These are phyloP conservation scores for Agrotis exclamationis DNA, from an alignment of 2,888 invertebrate species.

Conservation along the genomic window DNA sequence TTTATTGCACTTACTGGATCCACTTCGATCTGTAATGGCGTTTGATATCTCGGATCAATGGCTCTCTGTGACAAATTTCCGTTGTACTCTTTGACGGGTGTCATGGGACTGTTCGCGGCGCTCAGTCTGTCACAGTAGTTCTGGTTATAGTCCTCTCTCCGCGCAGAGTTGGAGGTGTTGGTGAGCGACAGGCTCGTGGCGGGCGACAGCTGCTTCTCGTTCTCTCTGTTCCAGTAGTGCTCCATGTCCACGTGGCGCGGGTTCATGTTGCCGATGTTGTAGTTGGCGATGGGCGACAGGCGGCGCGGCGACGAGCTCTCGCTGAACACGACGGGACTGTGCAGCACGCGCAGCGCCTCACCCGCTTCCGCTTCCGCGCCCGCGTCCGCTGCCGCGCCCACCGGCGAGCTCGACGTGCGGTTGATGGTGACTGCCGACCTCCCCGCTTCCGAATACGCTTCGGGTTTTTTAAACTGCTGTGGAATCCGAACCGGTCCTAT, in stretches of 20 bases:
- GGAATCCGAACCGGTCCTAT: conserved; percentile 82
- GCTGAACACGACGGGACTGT: conserved; percentile 87
- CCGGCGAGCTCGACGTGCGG: conserved; percentile 82
- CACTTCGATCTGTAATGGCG: conserved; percentile 92
- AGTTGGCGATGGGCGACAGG: conserved; percentile 87
- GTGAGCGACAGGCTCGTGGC: conserved; percentile 78
- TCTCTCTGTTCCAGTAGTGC: conserved; percentile 83
- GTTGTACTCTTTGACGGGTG: conserved; percentile 80
- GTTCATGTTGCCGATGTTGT: conserved; percentile 90
- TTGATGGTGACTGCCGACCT: conserved; percentile 78
- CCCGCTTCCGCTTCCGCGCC: too few relatives aligned
- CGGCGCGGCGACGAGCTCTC: conserved; percentile 85
- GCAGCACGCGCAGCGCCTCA: conserved; percentile 79
- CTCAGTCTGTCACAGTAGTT: conserved; percentile 85
- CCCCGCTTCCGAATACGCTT: conserved; percentile 71
- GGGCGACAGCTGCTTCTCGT: conserved; percentile 79
- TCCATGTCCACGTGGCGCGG: conserved; percentile 88
- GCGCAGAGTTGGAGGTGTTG: conserved; percentile 79
- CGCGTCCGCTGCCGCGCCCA: conserved; percentile 41
- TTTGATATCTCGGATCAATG: conserved; percentile 83
- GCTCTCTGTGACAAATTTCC: conserved; percentile 81
- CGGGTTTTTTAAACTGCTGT: conserved; percentile 78
- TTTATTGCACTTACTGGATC: conserved; percentile 92
- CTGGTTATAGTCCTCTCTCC: conserved; percentile 86
- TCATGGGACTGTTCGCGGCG: conserved; percentile 82